Evolutionary conservation across 2,888 invertebrate species (phyloP), one percentile per base, ranked within the genome.

Genomic region (Chydorus sphaericus): DNA sequence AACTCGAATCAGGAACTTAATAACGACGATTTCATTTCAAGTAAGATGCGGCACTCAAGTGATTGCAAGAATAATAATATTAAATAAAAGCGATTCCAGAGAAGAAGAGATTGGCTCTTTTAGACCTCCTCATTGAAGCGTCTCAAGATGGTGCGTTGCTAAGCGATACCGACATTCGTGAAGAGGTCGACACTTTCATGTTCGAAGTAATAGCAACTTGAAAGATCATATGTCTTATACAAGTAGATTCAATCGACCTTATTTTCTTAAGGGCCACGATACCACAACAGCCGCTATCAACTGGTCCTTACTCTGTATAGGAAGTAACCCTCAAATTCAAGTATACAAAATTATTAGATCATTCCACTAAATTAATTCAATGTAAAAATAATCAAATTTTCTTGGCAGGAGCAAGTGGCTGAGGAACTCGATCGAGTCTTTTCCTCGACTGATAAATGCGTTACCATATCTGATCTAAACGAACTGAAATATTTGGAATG

Each of bases 251-350:
- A 26, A 16, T 16, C 10, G 23, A 11, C 18, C 28, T 11, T 30
- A 39, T 20, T 39, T 10, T 16, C 3, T 26, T 48, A 73, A n/a
- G 55, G 78, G 77, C 4, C 77, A 77, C 62, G 77, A 77, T 62
- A 78, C 77, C 8, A 78, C 77, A 2, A 72, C 77, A 1, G 72
- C 76, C 20, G 75, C 72, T 2, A 69, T 75, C 36, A 70, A 69
- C 61, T 78, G 76, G 75, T 69, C 72, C 7, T 62, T 74, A 10
- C 74, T 72, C 62, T 65, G 76, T 52, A 67, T 78, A 38, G 77
- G 76, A n/a, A 66, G 69, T 51, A 65, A 77, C 63, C 71, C 71
- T 1, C 69, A 73, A 14, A 68, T 75, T 51, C 76, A 77, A 64
- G 54, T 54, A 16, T n/a, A 5, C n/a, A 28, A 33, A 33, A 33